Conservation (phyloP, 2,113 vertebrate species). For the Nothoprocta perdicaria region DNA sequence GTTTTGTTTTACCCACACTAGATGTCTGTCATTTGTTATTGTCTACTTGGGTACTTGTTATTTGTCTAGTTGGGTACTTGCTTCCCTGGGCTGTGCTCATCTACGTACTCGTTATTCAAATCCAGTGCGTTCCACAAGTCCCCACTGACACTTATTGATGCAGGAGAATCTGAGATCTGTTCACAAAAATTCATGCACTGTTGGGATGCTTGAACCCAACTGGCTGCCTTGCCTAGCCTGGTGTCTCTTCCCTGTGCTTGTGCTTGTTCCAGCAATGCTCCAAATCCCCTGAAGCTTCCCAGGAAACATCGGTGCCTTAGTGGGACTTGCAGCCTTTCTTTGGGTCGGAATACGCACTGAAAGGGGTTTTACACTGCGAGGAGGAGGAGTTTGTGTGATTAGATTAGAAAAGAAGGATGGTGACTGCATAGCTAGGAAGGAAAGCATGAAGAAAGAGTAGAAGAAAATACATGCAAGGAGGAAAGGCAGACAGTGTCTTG, state of each 20-base stretch:
- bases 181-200: background rate
- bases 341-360: background rate
- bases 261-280: background rate
- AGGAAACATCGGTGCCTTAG: background rate
- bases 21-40: constrained; percentile 1
- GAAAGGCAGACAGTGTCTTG: background rate
- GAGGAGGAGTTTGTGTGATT: background rate
- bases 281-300: background rate
- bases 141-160: background rate
- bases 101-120: background rate
- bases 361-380: background rate
- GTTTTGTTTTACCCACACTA: background rate
- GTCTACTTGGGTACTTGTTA: background rate
- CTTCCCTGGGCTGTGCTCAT: background rate
- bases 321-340: background rate
- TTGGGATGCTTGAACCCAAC: background rate
- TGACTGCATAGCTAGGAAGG: background rate
- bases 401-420: no score
- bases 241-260: accelerated
- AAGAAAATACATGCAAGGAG: background rate
- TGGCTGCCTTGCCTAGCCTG: background rate
- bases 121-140: background rate
- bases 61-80: background rate
- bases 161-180: background rate
- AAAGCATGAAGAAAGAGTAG: background rate